A percentile compares a stretch with the other conserved stretches of the same genome.
Conservation (phyloP, 2,797 vertebrate species). For the Phrynocephalus guinanensis region DNA sequence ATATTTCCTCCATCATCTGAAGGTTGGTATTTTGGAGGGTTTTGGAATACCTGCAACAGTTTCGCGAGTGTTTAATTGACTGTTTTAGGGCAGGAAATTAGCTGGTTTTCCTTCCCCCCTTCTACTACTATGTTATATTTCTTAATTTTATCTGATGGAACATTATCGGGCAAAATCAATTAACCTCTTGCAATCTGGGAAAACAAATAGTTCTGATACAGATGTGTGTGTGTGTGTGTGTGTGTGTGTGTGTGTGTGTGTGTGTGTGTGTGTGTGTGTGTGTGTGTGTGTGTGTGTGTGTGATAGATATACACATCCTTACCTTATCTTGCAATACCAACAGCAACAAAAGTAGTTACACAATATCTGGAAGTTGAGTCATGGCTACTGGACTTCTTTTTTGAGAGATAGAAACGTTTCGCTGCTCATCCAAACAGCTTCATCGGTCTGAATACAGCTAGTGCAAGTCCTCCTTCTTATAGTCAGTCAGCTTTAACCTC, state of each 20-base stretch:
- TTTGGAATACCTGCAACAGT: conserved; percentile 62
- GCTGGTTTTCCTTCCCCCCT: conserved; percentile 54
- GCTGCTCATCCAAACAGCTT: too few species aligned
- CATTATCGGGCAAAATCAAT: conserved; percentile 54
- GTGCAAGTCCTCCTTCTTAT: too few species aligned
- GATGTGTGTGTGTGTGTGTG: background rate
- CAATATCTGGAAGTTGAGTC: conserved; percentile 21
- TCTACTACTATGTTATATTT: conserved; percentile 52
- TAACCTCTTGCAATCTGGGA: background rate
- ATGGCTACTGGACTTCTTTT: too few species aligned
- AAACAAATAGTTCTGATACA: background rate
- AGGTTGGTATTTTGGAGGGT: conserved; percentile 67
- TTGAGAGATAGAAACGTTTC: too few species aligned
- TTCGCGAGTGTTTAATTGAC: conserved; percentile 71
- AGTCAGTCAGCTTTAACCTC: too few species aligned
- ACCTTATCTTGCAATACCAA: conserved; percentile 60
- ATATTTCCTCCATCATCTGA: conserved; percentile 64
- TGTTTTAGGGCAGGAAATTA: conserved; percentile 72
- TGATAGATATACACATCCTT: background rate
- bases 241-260: too few species aligned
- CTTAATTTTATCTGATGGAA: conserved; percentile 71
- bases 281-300: background rate
- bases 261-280: background rate
- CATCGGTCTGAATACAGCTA: too few species aligned
- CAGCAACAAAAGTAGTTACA: conserved; percentile 53